A percentile compares a stretch with the other conserved stretches of the same genome.
These are phyloP conservation scores for Chalcosyrphus nemorum DNA, from an alignment of 2,888 invertebrate species.

Conservation along the genomic window DNA sequence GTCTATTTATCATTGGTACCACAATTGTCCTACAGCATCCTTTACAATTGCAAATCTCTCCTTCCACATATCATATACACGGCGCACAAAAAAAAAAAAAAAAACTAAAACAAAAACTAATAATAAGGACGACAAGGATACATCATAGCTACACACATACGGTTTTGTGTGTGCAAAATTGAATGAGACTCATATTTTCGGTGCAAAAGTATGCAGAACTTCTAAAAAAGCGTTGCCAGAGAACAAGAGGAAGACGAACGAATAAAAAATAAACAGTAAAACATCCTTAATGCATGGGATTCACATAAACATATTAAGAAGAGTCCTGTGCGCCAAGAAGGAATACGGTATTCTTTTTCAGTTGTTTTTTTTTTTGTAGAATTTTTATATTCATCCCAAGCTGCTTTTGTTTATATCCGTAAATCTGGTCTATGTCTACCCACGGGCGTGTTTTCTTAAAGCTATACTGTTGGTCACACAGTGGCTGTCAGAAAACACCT, in stretches of 20 bases:
- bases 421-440: conserved; percentile 21
- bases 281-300: conserved; percentile 45
- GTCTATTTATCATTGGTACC: conserved; percentile 69
- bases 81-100: conserved; percentile 9
- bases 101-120: conserved; percentile 10
- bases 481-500: not conserved
- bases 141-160: not conserved
- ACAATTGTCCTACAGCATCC: conserved; percentile 69
- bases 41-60: conserved; percentile 61
- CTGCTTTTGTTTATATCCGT: conserved; percentile 39
- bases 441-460: conserved; percentile 30
- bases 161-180: conserved; percentile 6
- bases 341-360: conserved; percentile 23
- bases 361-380: conserved; percentile 13
- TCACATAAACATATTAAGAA: conserved; percentile 40
- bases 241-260: not conserved
- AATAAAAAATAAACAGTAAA: conserved; percentile 42
- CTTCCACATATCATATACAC: conserved; percentile 9
- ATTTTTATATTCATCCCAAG: conserved; percentile 34
- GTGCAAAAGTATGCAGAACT: conserved; percentile 31
- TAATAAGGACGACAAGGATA: conserved; percentile 16
- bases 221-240: conserved; percentile 5
- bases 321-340: conserved; percentile 24
- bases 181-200: conserved; percentile 42
- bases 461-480: not conserved